These are phyloP conservation scores for Calonectris borealis DNA, from an alignment of 2,113 vertebrate genomes.

Conservation along the genomic window DNA sequence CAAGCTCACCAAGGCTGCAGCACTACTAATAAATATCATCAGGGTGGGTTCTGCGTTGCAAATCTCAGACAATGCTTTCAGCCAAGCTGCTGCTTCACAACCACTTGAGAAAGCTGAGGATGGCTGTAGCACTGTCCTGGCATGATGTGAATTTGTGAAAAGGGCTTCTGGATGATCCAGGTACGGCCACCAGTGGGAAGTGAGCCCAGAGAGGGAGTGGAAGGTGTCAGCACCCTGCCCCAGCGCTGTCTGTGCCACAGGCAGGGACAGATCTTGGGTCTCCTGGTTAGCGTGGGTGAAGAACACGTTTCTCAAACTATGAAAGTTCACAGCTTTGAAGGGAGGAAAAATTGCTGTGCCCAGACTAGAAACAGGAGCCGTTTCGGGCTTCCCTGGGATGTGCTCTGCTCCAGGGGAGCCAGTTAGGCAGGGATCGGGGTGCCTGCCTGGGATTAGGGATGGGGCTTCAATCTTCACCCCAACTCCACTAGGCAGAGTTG, in stretches of 20 bases:
- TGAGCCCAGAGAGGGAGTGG: background rate
- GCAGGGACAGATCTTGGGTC: background rate
- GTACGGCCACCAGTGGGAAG: background rate
- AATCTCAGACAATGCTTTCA: background rate
- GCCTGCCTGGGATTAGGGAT: background rate
- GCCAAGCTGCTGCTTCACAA: background rate
- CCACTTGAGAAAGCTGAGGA: rapidly evolving
- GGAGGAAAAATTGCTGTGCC: background rate
- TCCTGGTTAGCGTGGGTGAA: background rate
- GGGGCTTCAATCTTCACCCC: background rate
- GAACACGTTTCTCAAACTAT: background rate
- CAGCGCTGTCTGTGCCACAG: background rate
- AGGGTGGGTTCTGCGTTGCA: background rate
- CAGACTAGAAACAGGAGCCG: background rate
- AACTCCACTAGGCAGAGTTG: background rate
- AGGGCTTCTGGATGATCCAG: background rate
- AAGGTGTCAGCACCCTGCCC: background rate
- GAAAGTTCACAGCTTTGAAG: background rate
- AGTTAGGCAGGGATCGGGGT: background rate
- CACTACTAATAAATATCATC: background rate
- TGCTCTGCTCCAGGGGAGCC: background rate
- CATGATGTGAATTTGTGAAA: background rate
- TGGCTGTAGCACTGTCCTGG: background rate
- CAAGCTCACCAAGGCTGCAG: background rate
- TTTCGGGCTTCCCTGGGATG: background rate